Evolutionary conservation across 2,113 vertebrate genomes (phyloP), one percentile per base, ranked within the genome.

Genomic region (Trogon melanurus): DNA sequence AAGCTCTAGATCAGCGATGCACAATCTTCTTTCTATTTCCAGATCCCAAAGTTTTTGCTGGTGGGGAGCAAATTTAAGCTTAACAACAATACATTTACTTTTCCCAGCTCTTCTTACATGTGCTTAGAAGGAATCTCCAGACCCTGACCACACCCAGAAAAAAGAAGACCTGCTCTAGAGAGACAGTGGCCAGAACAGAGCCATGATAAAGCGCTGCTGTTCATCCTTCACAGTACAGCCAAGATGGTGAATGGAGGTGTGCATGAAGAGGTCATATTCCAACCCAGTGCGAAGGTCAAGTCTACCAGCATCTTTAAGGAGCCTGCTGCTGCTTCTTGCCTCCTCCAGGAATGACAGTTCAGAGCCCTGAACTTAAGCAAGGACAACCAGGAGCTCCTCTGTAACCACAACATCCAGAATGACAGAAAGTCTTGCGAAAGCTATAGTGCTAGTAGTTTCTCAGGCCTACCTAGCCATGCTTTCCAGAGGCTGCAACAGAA

Each of bases 61-160:
- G 25, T 0, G 0, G 26, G 67, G 9, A 92, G 29, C 47, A 73
- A 90, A 65, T 17, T 50, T 1, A 88, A 90, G 32, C 50, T 41
- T n/a, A 72, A 15, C 3, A 7, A 89, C 41, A 85, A 54, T 1
- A 79, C 6, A 25, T 79, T 73, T 76, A n/a, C 54, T 73, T 83
- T 78, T 25, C 25, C 44, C 51, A 73, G 41, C 15, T 83, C 26
- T 41, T 85, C 85, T n/a, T n/a, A 58, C 13, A 53, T 23, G 16
- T 22, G 32, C 16, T 91, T 41, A 57, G 30, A 66, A 82, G 34
- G 32, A 56, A 75, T 72, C 58, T 82, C 23, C 47, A 62, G 41
- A 73, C 11, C 23, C 32, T 41, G n/a, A 53, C 98, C 32, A 99
- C 97, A 69, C 98, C 97, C 98, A 95, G 48, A 50, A 48, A 45